phyloP scores from a whole-genome alignment of 1,140 invertebrate genomes.

The Drosophila lowei region DNA sequence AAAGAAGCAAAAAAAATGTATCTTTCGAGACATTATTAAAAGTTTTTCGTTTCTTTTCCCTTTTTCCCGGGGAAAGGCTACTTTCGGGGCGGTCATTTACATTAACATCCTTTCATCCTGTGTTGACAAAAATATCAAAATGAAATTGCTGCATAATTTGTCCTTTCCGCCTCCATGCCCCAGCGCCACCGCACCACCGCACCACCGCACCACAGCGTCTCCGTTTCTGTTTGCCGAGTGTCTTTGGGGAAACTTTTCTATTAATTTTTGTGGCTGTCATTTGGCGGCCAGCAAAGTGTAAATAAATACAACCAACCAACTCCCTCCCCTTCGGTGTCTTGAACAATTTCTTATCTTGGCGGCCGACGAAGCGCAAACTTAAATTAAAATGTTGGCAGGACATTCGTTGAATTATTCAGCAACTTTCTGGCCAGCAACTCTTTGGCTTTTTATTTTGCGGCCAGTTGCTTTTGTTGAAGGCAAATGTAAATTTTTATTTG shows the following conservation, averaged over 20 bases:
- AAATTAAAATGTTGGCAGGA: constrained; percentile 80
- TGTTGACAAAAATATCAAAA: constrained; percentile 74
- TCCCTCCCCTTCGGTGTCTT: constrained; percentile 3
- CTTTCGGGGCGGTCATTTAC: constrained; percentile 71
- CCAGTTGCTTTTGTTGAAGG: constrained; percentile 46
- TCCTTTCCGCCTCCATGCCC: constrained; percentile 54
- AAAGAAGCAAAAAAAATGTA: constrained; percentile 35
- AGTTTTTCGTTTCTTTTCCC: constrained; percentile 50
- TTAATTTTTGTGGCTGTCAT: constrained; percentile 76
- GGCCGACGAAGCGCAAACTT: constrained; percentile 74
- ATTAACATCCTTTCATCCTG: constrained; percentile 79
- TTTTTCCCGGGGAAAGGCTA: constrained; percentile 13
- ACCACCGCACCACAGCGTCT: constrained; percentile 10
- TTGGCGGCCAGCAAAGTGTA: constrained; percentile 73
- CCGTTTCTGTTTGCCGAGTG: constrained; percentile 61
- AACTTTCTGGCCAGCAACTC: constrained; percentile 45
- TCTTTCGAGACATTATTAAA: constrained; percentile 80
- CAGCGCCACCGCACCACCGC: too few relatives aligned
- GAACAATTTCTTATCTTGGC: constrained; percentile 69
- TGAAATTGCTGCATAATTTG: constrained; percentile 82
- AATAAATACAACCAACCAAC: constrained; percentile 59
- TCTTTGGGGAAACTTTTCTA: constrained; percentile 71
- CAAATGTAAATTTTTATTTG: constrained; percentile 45
- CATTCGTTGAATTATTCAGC: constrained; percentile 80
- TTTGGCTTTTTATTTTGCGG: constrained; percentile 39